A percentile compares a stretch with the other conserved stretches of the same genome.
Conservation (phyloP, 2,888 invertebrate genomes). For the Dryomyza anilis region DNA sequence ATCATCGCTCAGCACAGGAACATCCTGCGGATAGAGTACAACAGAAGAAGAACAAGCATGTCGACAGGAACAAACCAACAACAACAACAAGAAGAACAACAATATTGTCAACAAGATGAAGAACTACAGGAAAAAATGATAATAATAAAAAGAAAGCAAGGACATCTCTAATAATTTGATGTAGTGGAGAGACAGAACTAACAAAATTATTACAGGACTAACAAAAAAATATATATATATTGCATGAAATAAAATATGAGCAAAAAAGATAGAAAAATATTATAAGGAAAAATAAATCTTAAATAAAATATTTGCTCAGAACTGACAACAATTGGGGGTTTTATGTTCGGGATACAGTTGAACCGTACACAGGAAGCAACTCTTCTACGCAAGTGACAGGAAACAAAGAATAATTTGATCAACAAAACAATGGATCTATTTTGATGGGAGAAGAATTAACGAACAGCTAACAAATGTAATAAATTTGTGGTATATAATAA, state of each 20-base stretch:
- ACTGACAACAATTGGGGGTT: too few species aligned
- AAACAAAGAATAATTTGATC: too few species aligned
- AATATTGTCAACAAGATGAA: constrained; percentile 10
- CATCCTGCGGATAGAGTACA: constrained; percentile 55
- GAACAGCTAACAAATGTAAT: too few species aligned
- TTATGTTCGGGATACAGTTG: too few species aligned
- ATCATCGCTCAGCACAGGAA: constrained; percentile 49
- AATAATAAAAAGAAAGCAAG: not conserved
- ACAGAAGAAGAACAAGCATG: constrained; percentile 42
- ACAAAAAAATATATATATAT: not conserved
- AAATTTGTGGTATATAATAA: too few species aligned
- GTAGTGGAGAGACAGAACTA: not conserved
- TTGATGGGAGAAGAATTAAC: too few species aligned
- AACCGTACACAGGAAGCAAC: too few species aligned
- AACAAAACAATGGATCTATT: too few species aligned
- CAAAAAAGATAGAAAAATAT: not conserved
- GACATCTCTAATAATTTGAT: not conserved
- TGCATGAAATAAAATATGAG: not conserved
- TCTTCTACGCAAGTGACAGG: too few species aligned
- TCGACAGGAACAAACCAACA: constrained; percentile 42
- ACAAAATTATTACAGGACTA: not conserved
- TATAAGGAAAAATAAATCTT: too few species aligned
- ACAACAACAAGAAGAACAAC: constrained; percentile 9
- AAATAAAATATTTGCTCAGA: too few species aligned
- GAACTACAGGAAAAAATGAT: constrained; percentile 3